Conservation (phyloP, 2,888 invertebrate genomes). For the Xestobium rufovillosum region DNA sequence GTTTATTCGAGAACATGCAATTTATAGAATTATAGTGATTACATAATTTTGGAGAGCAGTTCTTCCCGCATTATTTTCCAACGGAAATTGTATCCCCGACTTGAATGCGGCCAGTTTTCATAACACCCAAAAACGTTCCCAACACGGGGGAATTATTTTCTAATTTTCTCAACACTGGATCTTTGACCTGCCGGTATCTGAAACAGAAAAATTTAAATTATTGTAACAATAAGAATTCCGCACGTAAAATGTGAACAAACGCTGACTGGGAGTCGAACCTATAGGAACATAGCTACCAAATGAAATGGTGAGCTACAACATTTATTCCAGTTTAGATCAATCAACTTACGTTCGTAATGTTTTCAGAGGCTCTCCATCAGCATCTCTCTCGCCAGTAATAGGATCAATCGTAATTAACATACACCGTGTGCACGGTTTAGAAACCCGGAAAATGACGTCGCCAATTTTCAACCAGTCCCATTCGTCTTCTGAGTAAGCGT, state of each 20-base stretch:
- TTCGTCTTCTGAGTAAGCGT: constrained; percentile 46
- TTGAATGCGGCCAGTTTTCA: neutral
- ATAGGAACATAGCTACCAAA: no score
- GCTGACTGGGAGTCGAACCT: no score
- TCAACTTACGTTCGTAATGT: no score
- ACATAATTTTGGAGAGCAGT: no score
- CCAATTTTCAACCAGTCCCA: constrained; percentile 55
- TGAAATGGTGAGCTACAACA: no score
- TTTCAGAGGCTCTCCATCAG: constrained; percentile 45
- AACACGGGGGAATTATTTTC: constrained; percentile 1
- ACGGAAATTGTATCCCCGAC: constrained; percentile 1
- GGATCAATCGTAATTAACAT: constrained; percentile 43
- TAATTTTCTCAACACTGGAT: neutral
- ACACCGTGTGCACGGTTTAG: constrained; percentile 53
- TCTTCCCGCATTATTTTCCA: no score
- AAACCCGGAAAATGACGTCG: constrained; percentile 44
- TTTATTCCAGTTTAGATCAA: no score
- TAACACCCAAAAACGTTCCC: neutral
- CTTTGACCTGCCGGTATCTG: neutral
- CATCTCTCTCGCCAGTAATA: constrained; percentile 41
- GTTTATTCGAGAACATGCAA: no score
- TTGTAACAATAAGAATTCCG: no score
- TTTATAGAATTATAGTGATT: no score
- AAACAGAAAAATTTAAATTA: no score
- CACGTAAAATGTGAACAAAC: no score